Percentiles rank a stretch among this genome's conserved stretches.
phyloP scores from a whole-genome alignment of 2,888 invertebrate species.

The Drosophila meridiana region DNA sequence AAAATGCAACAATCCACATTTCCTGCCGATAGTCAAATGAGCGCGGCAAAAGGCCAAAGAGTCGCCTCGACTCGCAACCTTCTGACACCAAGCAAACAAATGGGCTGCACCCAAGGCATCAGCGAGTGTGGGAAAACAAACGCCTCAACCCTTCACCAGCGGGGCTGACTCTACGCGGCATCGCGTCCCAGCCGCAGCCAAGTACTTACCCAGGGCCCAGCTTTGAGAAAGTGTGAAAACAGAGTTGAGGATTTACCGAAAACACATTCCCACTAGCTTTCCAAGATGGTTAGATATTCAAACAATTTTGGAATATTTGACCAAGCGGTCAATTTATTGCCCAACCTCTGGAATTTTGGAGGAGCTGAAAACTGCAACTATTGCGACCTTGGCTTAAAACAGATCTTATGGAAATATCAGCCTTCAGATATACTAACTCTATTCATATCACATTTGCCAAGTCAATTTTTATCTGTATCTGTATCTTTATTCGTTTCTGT shows the following conservation, averaged over 20 bases:
- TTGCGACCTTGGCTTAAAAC: neutral
- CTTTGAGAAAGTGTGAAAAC: slow-evolving; percentile 7
- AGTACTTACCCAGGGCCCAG: slow-evolving; percentile 23
- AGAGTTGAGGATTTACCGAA: slow-evolving; percentile 1
- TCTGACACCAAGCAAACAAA: slow-evolving; percentile 37
- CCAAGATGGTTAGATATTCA: neutral
- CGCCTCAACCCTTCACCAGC: slow-evolving; percentile 17
- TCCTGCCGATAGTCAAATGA: slow-evolving; percentile 48
- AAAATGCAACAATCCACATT: slow-evolving; percentile 64
- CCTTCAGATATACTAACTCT: neutral
- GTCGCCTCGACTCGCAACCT: slow-evolving; percentile 26
- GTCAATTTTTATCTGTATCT: neutral
- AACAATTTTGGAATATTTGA: neutral
- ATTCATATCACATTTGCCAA: neutral
- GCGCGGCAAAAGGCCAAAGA: slow-evolving; percentile 34
- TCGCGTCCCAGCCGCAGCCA: neutral
- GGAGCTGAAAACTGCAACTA: neutral
- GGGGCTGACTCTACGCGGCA: neutral
- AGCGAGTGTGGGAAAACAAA: slow-evolving; percentile 47
- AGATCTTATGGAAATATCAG: neutral
- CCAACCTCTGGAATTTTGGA: neutral
- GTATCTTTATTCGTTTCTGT: neutral
- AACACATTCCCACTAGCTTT: neutral
- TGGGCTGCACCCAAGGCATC: slow-evolving; percentile 45
- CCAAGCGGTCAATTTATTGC: slow-evolving; percentile 1